Evolutionary conservation across 2,888 invertebrate genomes (phyloP).

Genomic region (Agrotis puta): DNA sequence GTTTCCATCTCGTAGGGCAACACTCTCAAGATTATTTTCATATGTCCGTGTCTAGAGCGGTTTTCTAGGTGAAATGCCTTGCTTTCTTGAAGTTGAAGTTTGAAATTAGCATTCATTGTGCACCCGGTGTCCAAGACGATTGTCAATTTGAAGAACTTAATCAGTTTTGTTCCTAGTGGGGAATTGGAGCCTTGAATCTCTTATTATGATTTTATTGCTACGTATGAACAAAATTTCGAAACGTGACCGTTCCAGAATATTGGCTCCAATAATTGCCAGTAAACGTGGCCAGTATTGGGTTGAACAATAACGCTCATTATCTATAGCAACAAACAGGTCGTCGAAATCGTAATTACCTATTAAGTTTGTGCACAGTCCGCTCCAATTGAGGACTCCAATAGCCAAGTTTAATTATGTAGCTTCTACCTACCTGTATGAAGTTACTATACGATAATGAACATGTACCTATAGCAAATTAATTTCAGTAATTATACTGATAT

Average conservation of each 20-base stretch:
- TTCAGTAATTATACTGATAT: constrained; percentile 14
- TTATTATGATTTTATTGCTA: not conserved
- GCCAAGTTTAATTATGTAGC: constrained; percentile 41
- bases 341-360: constrained; percentile 42
- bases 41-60: constrained; percentile 4
- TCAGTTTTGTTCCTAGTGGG: not conserved
- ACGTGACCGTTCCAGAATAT: constrained; percentile 8
- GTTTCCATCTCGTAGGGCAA: constrained; percentile 31
- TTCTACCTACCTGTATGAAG: constrained; percentile 6
- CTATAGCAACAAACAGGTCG: constrained; percentile 9
- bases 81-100: not conserved
- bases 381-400: constrained; percentile 23
- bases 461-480: constrained; percentile 21
- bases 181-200: not conserved
- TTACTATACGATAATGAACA: constrained; percentile 26
- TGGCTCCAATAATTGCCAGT: not conserved
- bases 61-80: not conserved
- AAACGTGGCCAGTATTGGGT: constrained; percentile 2
- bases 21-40: constrained; percentile 44
- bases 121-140: too few relatives aligned
- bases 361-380: constrained; percentile 33
- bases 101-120: not conserved
- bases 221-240: not conserved
- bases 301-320: constrained; percentile 13
- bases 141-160: too few relatives aligned